Conservation (phyloP, 53 echinoderm and acorn worm species). For the Antedon mediterranea region DNA sequence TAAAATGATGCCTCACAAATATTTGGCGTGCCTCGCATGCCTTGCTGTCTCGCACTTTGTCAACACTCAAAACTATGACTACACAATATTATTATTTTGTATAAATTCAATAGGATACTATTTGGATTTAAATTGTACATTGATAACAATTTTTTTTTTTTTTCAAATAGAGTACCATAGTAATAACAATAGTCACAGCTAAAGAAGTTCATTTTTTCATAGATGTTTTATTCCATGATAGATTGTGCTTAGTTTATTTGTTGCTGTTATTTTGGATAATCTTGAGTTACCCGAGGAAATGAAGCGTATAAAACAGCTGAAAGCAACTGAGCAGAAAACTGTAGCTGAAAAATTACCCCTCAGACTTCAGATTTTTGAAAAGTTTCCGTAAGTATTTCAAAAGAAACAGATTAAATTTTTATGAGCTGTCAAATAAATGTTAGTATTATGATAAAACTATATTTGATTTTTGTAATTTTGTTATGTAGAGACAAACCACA, state of each 20-base stretch:
- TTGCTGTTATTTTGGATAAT: constrained; percentile 98
- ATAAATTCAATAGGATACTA: too few relatives aligned
- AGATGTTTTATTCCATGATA: constrained; percentile 5
- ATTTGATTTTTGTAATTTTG: background rate
- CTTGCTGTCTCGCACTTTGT: too few relatives aligned
- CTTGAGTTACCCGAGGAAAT: constrained; percentile 88
- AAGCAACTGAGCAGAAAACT: constrained; percentile 69
- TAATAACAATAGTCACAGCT: too few relatives aligned
- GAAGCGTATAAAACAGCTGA: constrained; percentile 70
- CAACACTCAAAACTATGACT: too few relatives aligned
- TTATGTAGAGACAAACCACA: constrained; percentile 74
- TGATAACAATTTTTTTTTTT: too few relatives aligned
- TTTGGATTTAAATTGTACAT: too few relatives aligned
- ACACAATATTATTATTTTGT: too few relatives aligned
- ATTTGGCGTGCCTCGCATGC: too few relatives aligned
- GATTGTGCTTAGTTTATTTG: constrained; percentile 97
- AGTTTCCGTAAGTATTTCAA: constrained; percentile 96
- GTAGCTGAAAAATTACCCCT: constrained; percentile 49
- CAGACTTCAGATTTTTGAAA: constrained; percentile 79
- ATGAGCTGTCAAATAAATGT: background rate
- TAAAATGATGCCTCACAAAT: too few relatives aligned
- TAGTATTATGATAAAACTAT: background rate
- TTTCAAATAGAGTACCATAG: too few relatives aligned
- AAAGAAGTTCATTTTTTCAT: too few relatives aligned
- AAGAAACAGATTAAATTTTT: too few relatives aligned